phyloP scores from a whole-genome alignment of 1,140 invertebrate species.

The Leptopilina clavipes region DNA sequence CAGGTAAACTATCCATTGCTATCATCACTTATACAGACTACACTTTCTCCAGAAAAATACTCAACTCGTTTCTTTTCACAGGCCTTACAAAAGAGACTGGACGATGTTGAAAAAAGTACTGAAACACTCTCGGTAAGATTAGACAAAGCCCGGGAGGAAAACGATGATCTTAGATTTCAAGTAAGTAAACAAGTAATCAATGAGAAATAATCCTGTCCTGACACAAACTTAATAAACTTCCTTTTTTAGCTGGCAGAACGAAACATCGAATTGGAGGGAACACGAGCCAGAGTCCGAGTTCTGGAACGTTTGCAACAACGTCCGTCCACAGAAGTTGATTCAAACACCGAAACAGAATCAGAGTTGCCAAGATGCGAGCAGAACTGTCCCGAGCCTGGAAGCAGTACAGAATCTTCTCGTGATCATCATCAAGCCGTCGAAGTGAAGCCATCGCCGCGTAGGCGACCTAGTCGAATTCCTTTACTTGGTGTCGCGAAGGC shows the following conservation, averaged over 20 bases:
- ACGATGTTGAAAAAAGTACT: slow-evolving; percentile 79
- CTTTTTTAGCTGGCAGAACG: slow-evolving; percentile 83
- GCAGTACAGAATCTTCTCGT: slow-evolving; percentile 71
- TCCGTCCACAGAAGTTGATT: slow-evolving; percentile 63
- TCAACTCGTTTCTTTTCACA: slow-evolving; percentile 68
- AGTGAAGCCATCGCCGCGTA: slow-evolving; percentile 74
- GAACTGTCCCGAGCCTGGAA: slow-evolving; percentile 76
- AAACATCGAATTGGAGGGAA: slow-evolving; percentile 87
- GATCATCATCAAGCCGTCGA: slow-evolving; percentile 47
- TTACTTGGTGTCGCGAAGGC: slow-evolving; percentile 77
- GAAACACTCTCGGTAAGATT: slow-evolving; percentile 80
- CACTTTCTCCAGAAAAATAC: not conserved
- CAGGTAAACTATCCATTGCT: slow-evolving; percentile 77
- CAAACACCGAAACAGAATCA: slow-evolving; percentile 64
- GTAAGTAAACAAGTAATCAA: slow-evolving; percentile 67
- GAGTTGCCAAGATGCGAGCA: slow-evolving; percentile 76
- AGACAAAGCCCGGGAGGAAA: slow-evolving; percentile 84
- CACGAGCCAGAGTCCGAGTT: slow-evolving; percentile 82
- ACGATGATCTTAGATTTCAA: slow-evolving; percentile 88
- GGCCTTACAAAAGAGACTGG: slow-evolving; percentile 82
- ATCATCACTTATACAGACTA: not conserved
- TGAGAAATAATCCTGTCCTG: no score
- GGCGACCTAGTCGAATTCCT: slow-evolving; percentile 83
- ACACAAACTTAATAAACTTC: not conserved
- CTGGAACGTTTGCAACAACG: slow-evolving; percentile 77